Percentiles rank a stretch among this genome's conserved stretches.
phyloP scores from a whole-genome alignment of 2,888 invertebrate species.

The Tachina grossa region DNA sequence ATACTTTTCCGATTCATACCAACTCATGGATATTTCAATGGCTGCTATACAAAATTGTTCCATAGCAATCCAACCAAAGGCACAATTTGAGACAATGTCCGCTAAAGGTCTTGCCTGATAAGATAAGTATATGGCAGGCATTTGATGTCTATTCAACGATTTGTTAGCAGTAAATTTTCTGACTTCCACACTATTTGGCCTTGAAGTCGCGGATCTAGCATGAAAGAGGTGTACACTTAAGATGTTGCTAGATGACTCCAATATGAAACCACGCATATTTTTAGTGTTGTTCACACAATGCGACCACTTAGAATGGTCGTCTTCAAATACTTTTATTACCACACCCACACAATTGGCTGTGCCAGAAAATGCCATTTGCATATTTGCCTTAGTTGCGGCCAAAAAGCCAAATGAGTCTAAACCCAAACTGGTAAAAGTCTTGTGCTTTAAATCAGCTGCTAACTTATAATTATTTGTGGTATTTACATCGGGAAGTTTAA shows the following conservation, averaged over 20 bases:
- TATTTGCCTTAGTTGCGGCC: constrained; percentile 67
- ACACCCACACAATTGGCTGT: constrained; percentile 75
- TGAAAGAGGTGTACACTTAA: constrained; percentile 76
- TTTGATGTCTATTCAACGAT: constrained; percentile 30
- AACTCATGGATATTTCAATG: constrained; percentile 84
- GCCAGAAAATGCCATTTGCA: constrained; percentile 66
- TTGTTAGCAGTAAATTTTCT: background rate
- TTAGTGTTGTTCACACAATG: constrained; percentile 75
- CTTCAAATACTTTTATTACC: constrained; percentile 76
- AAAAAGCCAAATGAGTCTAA: constrained; percentile 71
- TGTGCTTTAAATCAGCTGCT: constrained; percentile 21
- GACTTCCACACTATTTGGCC: background rate
- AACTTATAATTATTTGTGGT: constrained; percentile 30
- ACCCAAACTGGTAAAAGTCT: constrained; percentile 51
- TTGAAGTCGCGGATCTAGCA: constrained; percentile 29
- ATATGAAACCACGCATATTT: constrained; percentile 74
- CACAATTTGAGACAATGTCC: constrained; percentile 86
- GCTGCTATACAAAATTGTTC: constrained; percentile 87
- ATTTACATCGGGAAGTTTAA: constrained; percentile 56
- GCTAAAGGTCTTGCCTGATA: constrained; percentile 86
- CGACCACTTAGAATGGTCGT: constrained; percentile 76
- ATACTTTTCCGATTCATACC: constrained; percentile 88
- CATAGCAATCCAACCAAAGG: constrained; percentile 88
- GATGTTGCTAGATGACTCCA: constrained; percentile 77
- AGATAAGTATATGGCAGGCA: constrained; percentile 85